Conservation (phyloP, 2,888 invertebrate genomes). For the Chironomus riparius region DNA sequence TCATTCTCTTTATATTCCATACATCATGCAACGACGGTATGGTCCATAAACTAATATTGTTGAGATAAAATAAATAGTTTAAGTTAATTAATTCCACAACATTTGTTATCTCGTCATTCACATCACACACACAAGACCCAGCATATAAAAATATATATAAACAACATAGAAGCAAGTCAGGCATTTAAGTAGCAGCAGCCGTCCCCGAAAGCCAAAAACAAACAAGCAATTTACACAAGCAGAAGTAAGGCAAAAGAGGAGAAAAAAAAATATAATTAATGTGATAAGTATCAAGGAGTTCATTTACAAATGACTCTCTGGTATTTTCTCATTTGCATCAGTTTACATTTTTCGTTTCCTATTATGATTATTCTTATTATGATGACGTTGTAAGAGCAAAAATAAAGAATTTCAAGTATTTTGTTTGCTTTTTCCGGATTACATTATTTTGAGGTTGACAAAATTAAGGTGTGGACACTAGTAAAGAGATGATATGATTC, state of each 20-base stretch:
- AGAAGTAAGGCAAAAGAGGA: not conserved
- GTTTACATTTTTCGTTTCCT: not conserved
- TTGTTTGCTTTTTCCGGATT: too few species aligned
- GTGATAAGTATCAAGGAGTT: constrained; percentile 7
- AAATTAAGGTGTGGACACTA: too few species aligned
- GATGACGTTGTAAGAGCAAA: not conserved
- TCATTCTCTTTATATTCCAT: too few species aligned
- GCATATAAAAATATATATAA: not conserved
- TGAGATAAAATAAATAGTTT: not conserved
- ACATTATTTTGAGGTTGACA: too few species aligned
- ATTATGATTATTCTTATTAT: not conserved
- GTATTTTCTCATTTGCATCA: constrained; percentile 17
- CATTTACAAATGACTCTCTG: constrained; percentile 7
- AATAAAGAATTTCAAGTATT: too few species aligned
- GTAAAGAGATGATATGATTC: too few species aligned
- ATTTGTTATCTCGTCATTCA: not conserved
- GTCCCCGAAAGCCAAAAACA: not conserved
- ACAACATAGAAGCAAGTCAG: not conserved
- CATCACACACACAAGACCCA: not conserved
- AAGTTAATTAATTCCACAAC: not conserved
- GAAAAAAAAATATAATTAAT: constrained; percentile 18
- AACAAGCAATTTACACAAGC: not conserved
- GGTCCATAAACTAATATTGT: not conserved
- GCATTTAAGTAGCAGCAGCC: not conserved
- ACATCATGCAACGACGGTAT: not conserved